Conservation (phyloP, 2,888 invertebrate species). For the Balanococcus diminutus region DNA sequence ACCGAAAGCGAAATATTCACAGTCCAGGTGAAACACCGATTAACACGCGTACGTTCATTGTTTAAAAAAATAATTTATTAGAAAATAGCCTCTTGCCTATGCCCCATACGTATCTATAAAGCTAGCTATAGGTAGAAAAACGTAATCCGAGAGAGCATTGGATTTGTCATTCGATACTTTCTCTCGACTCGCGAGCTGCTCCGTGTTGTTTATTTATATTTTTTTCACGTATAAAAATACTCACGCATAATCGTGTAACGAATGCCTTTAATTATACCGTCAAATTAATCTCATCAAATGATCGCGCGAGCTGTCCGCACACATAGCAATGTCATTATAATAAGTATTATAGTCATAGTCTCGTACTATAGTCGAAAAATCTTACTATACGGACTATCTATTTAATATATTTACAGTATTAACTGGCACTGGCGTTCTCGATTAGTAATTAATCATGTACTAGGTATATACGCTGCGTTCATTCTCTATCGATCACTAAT, state of each 20-base stretch:
- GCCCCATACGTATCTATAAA: too few relatives aligned
- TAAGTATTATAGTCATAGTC: background rate
- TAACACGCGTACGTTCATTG: constrained; percentile 14
- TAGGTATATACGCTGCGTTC: background rate
- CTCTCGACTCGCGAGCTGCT: background rate
- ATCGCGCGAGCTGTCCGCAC: background rate
- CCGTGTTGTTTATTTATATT: background rate
- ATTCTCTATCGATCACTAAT: background rate
- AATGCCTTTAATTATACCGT: constrained; percentile 27
- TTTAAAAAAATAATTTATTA: constrained; percentile 24
- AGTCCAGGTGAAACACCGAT: constrained; percentile 23
- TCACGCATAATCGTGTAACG: constrained; percentile 23
- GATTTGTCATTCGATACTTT: constrained; percentile 24
- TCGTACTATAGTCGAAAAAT: background rate
- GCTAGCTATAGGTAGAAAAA: background rate
- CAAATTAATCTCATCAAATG: constrained; percentile 31
- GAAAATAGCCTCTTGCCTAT: background rate
- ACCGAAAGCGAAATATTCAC: constrained; percentile 24
- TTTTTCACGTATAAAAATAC: background rate
- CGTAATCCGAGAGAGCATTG: background rate
- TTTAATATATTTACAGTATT: constrained; percentile 3
- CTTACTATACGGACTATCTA: background rate
- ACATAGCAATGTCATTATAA: background rate
- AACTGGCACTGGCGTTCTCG: background rate
- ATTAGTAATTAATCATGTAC: constrained; percentile 19